Conservation (phyloP, 2,888 invertebrate species). For the Alloplasta piceator region DNA sequence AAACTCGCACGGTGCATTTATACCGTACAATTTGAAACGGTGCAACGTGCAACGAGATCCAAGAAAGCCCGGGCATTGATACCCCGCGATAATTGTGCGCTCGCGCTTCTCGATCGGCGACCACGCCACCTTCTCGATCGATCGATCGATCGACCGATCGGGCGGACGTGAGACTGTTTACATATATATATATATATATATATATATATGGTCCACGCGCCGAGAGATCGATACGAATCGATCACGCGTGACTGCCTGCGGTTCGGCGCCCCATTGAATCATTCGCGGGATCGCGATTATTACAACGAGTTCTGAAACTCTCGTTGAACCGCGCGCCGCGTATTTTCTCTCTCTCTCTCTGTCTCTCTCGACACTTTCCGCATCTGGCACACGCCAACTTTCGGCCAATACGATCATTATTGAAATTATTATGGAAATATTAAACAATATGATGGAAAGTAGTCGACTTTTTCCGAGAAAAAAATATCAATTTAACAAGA, state of each 20-base stretch:
- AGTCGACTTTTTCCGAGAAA: too few relatives aligned
- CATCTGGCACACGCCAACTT: too few relatives aligned
- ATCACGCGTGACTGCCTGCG: conserved; percentile 68
- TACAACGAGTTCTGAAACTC: too few relatives aligned
- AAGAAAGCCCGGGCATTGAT: conserved; percentile 67
- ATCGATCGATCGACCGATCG: conserved; percentile 68
- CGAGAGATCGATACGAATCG: conserved; percentile 65
- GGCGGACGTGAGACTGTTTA: conserved; percentile 61
- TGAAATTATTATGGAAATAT: too few relatives aligned
- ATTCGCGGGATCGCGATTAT: too few relatives aligned
- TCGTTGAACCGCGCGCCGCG: too few relatives aligned
- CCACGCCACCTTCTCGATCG: conserved; percentile 44
- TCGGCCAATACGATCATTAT: too few relatives aligned
- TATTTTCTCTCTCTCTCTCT: too few relatives aligned
- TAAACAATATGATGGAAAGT: too few relatives aligned
- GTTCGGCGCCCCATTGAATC: conserved; percentile 42
- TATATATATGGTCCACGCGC: conserved; percentile 29
- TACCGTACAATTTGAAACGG: conserved; percentile 21
- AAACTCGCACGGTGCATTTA: neutral
- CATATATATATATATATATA: conserved; percentile 1
- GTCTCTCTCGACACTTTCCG: too few relatives aligned
- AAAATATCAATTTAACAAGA: too few relatives aligned
- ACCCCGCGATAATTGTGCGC: conserved; percentile 75
- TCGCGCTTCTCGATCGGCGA: conserved; percentile 71
- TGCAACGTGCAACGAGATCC: conserved; percentile 12